Conservation (phyloP, 2,113 vertebrate genomes). For the Scytalopus superciliaris region DNA sequence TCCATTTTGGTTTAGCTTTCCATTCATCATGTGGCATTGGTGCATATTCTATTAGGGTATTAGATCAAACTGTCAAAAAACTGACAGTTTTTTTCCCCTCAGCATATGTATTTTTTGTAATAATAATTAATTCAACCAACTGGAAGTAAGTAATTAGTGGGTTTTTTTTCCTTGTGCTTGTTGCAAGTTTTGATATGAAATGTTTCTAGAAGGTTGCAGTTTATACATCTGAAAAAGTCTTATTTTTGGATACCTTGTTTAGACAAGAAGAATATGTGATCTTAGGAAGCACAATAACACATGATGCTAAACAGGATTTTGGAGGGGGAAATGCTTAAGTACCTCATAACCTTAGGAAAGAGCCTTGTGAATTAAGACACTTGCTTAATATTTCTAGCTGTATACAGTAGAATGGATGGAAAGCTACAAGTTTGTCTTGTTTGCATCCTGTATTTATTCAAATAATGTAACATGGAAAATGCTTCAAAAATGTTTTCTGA, state of each 20-base stretch:
- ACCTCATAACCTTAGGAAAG: not conserved
- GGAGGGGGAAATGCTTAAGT: not conserved
- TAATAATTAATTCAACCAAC: slow-evolving; percentile 51
- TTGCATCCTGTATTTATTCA: not conserved
- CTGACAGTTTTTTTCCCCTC: not conserved
- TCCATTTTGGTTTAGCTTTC: slow-evolving; percentile 50
- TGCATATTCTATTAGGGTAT: slow-evolving; percentile 46
- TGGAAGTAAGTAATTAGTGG: slow-evolving; percentile 46
- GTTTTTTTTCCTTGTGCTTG: not conserved
- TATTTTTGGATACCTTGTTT: not conserved
- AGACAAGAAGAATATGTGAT: not conserved
- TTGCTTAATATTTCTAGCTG: not conserved
- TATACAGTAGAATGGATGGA: not conserved
- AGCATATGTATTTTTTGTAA: slow-evolving; percentile 37
- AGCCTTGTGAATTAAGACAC: not conserved
- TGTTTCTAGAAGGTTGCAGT: not conserved
- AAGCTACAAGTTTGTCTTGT: not conserved
- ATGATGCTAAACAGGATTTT: not conserved
- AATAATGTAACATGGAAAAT: not conserved
- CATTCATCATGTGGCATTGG: slow-evolving; percentile 30
- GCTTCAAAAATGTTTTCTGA: not conserved
- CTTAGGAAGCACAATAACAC: not conserved
- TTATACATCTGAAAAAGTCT: not conserved
- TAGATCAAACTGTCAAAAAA: slow-evolving; percentile 63
- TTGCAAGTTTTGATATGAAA: not conserved